These are phyloP conservation scores for Pristionchus mayeri DNA, from an alignment of 2,888 invertebrate genomes.

Conservation along the genomic window DNA sequence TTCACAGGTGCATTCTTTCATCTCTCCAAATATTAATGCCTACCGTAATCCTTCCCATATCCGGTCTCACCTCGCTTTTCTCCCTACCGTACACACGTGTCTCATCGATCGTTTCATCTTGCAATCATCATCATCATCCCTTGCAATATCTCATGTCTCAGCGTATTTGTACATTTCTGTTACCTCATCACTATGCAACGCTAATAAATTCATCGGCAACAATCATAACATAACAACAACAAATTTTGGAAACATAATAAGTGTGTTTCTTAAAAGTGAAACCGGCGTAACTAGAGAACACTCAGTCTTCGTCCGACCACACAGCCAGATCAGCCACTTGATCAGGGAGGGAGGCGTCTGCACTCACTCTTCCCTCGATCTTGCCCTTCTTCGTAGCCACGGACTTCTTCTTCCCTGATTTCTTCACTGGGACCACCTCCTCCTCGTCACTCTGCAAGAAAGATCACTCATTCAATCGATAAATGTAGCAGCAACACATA, in stretches of 20 bases:
- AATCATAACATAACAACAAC: conserved; percentile 38
- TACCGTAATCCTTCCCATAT: conserved; percentile 14
- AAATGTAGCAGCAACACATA: too few relatives aligned
- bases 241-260: background rate
- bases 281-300: background rate
- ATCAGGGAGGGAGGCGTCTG: conserved; percentile 60
- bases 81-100: conserved; percentile 28
- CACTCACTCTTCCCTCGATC: conserved; percentile 51
- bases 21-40: background rate
- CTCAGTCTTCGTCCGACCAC: conserved; percentile 61
- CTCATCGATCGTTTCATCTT: background rate
- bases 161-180: conserved; percentile 41
- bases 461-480: too few relatives aligned
- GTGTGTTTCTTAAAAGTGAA: background rate
- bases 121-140: conserved; percentile 36
- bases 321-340: conserved; percentile 57
- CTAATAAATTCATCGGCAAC: conserved; percentile 22
- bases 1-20: conserved; percentile 6
- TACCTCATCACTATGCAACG: conserved; percentile 2
- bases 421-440: conserved; percentile 54
- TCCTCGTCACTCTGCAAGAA: conserved; percentile 50
- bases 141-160: conserved; percentile 41
- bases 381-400: conserved; percentile 55
- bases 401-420: conserved; percentile 56
- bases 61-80: conserved; percentile 39